Percentiles rank a stretch among this genome's conserved stretches.
These are phyloP conservation scores for Cheilosia urbana DNA, from an alignment of 2,888 invertebrate species.

Conservation along the genomic window DNA sequence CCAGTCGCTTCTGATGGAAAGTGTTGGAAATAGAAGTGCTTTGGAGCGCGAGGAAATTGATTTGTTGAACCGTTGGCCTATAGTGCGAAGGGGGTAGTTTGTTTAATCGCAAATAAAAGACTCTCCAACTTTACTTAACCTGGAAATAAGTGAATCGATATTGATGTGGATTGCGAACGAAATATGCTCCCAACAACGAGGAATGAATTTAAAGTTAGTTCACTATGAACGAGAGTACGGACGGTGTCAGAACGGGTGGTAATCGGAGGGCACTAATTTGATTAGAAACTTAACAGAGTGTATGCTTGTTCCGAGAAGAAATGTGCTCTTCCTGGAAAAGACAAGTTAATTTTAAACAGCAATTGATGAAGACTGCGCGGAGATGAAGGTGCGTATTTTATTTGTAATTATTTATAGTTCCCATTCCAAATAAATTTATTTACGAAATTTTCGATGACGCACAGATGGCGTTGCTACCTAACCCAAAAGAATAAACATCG, in stretches of 20 bases:
- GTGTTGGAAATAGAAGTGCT: constrained; percentile 20
- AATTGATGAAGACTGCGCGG: neutral
- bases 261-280: constrained; percentile 30
- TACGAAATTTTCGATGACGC: too few species aligned
- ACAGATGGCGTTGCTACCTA: too few species aligned
- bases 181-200: neutral
- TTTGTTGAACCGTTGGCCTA: constrained; percentile 32
- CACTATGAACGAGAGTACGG: neutral
- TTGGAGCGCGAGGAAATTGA: constrained; percentile 45
- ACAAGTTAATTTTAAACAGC: constrained; percentile 27
- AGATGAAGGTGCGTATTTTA: neutral
- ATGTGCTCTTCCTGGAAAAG: constrained; percentile 18
- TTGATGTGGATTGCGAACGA: neutral
- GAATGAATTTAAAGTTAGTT: neutral
- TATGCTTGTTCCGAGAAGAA: constrained; percentile 10
- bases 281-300: constrained; percentile 17
- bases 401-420: too few species aligned
- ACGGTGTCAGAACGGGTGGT: neutral
- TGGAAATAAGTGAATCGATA: neutral
- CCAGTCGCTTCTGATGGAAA: constrained; percentile 50
- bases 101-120: constrained; percentile 17
- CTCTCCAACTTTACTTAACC: constrained; percentile 9
- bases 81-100: constrained; percentile 7
- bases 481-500: too few species aligned
- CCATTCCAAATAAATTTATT: too few species aligned